phyloP scores from a whole-genome alignment of 2,113 vertebrate species.

The Odobenus rosmarus region DNA sequence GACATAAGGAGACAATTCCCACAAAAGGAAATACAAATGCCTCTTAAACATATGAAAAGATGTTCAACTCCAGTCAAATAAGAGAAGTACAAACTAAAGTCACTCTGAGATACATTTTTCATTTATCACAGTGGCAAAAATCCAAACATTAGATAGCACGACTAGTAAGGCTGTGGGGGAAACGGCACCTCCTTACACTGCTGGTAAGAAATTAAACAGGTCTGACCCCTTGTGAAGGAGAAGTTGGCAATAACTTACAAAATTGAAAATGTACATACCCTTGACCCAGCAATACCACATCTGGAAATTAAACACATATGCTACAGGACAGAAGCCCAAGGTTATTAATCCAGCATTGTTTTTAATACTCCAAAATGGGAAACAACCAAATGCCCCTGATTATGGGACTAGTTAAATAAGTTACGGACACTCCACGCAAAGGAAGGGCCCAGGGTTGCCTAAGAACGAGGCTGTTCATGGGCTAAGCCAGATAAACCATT shows the following conservation, averaged over 20 bases:
- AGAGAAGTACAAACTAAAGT: conserved; percentile 31
- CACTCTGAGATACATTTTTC: not conserved
- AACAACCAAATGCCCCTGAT: not conserved
- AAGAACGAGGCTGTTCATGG: not conserved
- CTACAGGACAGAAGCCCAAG: not conserved
- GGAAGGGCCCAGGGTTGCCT: fast-evolving
- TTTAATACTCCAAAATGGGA: not conserved
- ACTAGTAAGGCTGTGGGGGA: not conserved
- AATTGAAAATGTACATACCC: not conserved
- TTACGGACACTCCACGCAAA: not conserved
- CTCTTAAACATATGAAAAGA: conserved; percentile 7
- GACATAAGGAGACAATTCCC: not conserved
- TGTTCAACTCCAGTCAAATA: not conserved
- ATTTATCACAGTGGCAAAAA: not conserved
- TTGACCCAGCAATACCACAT: not conserved
- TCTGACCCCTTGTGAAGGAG: not conserved
- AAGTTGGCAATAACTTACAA: not conserved
- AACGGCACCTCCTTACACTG: not conserved
- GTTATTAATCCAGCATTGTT: not conserved
- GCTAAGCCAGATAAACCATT: not conserved
- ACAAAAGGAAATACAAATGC: conserved; percentile 5
- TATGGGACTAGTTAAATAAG: not conserved
- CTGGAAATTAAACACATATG: not conserved
- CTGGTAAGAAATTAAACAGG: not conserved
- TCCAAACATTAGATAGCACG: not conserved